Base-by-base conservation (phyloP, 2,113 vertebrate species). In the Oreochromis tanganicae region DNA sequence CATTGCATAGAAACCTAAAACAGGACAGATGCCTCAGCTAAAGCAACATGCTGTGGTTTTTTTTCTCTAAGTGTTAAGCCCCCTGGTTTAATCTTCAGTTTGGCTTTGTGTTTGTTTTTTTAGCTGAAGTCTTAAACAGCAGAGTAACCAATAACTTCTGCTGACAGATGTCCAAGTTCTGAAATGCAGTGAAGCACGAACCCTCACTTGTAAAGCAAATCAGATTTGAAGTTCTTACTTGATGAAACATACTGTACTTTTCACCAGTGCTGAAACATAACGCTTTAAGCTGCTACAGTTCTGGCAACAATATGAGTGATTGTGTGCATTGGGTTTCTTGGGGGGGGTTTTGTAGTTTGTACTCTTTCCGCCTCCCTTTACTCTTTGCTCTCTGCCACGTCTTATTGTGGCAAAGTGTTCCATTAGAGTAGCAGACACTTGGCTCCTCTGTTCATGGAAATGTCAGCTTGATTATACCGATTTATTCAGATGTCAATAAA, bases 401-500 rank as follows among this genome's bases (percentile, higher is more conserved):
- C 50, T 75, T 52, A 6, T 71, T 46, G 57, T 34, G 29, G 29
- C 43, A 57, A 80, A 82, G 46, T 50, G 57, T 41, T 85, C 59
- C 63, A 63, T 36, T 56, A 73, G 54, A 71, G 73, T 17, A 68
- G 55, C 87, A 61, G 52, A 87, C 84, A 79, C 29, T 52, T 5
- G 32, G 34, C 86, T 16, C 80, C 63, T 81, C 73, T 52, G 57
- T 52, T 92, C 56, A 81, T 38, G 83, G 41, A 92, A 92, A 90
- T 90, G 84, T 88, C 88, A 87, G 82, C 90, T 79, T 56, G 48
- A 79, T 90, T 89, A 90, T 93, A 91, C 66, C 82, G 87, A 92
- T 91, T 92, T 91, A 92, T 93, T 91, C 92, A 88, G 68, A 93
- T 86, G 92, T 92, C 93, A 91, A 91, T 91, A 94, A 94, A 94